phyloP scores from a whole-genome alignment of 2,113 vertebrate genomes.

The Prochilodus magdalenae region DNA sequence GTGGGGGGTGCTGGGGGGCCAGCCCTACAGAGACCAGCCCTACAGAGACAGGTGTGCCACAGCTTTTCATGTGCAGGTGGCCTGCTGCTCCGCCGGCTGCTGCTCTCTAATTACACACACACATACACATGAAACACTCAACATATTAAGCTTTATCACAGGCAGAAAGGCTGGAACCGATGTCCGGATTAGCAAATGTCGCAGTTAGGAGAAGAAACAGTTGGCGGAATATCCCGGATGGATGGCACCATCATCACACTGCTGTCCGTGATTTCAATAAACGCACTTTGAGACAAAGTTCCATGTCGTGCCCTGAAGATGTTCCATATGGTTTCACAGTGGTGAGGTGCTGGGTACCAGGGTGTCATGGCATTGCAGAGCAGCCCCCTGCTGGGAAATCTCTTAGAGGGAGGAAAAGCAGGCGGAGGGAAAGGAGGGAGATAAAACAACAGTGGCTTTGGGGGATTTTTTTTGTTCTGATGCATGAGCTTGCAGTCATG shows the following conservation, averaged over 20 bases:
- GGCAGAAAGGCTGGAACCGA: background rate
- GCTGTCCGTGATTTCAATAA: slow-evolving; percentile 50
- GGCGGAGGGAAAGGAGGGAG: background rate
- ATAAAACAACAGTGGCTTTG: slow-evolving; percentile 16
- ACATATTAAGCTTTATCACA: slow-evolving; percentile 11
- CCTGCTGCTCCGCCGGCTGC: slow-evolving; percentile 54
- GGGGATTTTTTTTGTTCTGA: background rate
- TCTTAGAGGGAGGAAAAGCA: slow-evolving; percentile 21
- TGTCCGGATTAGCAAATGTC: background rate
- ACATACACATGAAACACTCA: background rate
- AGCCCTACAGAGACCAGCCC: background rate
- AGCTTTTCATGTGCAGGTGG: slow-evolving; percentile 49
- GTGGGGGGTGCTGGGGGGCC: background rate
- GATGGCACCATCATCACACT: background rate
- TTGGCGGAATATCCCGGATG: background rate
- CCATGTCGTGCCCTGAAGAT: slow-evolving; percentile 45
- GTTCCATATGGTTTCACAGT: slow-evolving; percentile 63
- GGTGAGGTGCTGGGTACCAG: slow-evolving; percentile 43
- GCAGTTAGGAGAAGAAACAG: background rate
- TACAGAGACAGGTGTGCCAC: slow-evolving; percentile 30
- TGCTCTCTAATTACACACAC: slow-evolving; percentile 39
- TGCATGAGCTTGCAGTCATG: background rate
- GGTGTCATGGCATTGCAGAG: slow-evolving; percentile 3
- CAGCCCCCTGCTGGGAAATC: slow-evolving; percentile 33
- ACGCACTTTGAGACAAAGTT: slow-evolving; percentile 56